phyloP scores from a whole-genome alignment of 2,113 vertebrate species.

The Crotalus viridis region DNA sequence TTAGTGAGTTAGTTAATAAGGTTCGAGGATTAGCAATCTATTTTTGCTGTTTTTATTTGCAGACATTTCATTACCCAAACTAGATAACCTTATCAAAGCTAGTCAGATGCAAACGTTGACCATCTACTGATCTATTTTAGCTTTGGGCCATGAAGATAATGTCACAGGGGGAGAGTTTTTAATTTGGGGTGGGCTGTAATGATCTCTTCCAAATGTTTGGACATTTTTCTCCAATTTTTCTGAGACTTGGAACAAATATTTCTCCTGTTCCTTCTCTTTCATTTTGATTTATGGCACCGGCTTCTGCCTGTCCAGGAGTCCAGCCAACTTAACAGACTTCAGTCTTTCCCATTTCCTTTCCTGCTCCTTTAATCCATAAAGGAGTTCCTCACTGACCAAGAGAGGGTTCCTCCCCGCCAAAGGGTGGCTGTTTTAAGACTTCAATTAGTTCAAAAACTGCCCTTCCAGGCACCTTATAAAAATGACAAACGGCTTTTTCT shows the following conservation, averaged over 20 bases:
- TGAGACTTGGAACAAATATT: background rate
- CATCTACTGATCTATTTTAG: background rate
- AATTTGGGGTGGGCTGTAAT: background rate
- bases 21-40: background rate
- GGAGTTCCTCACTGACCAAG: background rate
- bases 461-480: background rate
- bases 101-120: background rate
- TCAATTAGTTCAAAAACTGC: background rate
- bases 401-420: background rate
- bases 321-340: background rate
- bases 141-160: background rate
- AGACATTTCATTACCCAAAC: background rate
- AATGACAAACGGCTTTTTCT: background rate
- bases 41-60: background rate
- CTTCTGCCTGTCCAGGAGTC: background rate
- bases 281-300: background rate
- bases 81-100: background rate
- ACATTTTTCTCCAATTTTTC: background rate
- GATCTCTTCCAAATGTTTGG: background rate
- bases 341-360: background rate
- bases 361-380: background rate
- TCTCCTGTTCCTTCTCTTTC: background rate
- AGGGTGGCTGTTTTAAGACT: background rate
- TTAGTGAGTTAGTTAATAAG: background rate
- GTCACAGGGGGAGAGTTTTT: background rate